Evolutionary conservation across 2,888 invertebrate species (phyloP).

Genomic region (Julus scanicus): DNA sequence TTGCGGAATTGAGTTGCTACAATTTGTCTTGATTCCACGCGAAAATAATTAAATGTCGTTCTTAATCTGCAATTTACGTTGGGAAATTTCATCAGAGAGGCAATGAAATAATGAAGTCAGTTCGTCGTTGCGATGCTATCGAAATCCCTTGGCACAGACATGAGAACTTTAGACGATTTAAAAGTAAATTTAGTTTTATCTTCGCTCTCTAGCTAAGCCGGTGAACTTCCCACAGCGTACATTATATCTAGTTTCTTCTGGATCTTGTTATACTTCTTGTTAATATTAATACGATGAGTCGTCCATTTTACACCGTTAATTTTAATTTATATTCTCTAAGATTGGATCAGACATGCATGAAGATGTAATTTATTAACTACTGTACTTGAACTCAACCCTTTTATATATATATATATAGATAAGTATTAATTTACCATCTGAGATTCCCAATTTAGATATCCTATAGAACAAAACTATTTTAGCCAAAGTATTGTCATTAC

Average conservation of each 20-base stretch:
- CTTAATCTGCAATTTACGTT: constrained; percentile 50
- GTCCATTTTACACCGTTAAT: neutral
- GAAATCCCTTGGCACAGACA: constrained; percentile 44
- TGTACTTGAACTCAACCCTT: neutral
- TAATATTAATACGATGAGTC: constrained; percentile 15
- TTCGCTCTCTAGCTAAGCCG: constrained; percentile 14
- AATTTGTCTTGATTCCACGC: constrained; percentile 49
- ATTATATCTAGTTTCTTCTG: neutral
- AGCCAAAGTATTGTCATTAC: too few species aligned
- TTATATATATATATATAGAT: neutral
- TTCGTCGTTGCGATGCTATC: constrained; percentile 41
- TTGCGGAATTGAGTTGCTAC: constrained; percentile 18
- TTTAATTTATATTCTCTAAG: neutral
- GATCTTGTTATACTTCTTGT: neutral
- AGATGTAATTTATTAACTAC: constrained; percentile 7
- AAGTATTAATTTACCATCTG: neutral
- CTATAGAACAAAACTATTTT: too few species aligned
- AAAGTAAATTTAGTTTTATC: constrained; percentile 45
- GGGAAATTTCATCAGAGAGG: constrained; percentile 51
- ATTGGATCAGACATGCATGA: neutral
- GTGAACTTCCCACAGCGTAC: neutral
- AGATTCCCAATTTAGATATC: neutral
- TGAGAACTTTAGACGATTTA: constrained; percentile 37
- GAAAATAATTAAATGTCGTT: constrained; percentile 50
- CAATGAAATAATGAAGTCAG: constrained; percentile 49